Base-by-base conservation (phyloP, 2,888 invertebrate species). In the Cryptocephalus moraei region DNA sequence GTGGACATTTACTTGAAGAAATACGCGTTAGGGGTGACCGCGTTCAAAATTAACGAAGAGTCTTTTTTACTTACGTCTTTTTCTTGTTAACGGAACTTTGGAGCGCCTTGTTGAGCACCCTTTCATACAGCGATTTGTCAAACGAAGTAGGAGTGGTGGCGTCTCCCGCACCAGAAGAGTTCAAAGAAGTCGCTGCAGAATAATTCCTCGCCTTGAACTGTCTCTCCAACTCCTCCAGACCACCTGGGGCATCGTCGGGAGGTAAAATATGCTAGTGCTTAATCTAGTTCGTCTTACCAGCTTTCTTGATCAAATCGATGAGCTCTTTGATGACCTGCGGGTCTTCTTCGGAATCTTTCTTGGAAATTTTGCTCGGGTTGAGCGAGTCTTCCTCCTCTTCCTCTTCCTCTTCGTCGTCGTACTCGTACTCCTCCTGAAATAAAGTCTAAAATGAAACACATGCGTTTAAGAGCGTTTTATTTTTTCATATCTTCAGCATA, bases 181-280 rank as follows among this genome's bases (percentile, higher is more conserved):
- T 36, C 36, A 11, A 2, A 4, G n/a, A 4, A 4, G 22, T 22
- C 22, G 75, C 42, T 69, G 72, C 1, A 69, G 77, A 32, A 14
- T 41, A 41, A 10, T 43, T 49, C 48, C 52, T 55, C 8, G 47
- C 33, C 31, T 52, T 70, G 11, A 90, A 68, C 51, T 89, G 88
- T 61, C 85, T 90, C 66, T 91, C 91, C 11, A 91, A 66, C 62
- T 91, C 86, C 62, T 91, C 91, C 1, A 91, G 80, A 11, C 91
- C 91, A 54, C 86, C 85, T 84, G 57, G n/a, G 56, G 49, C 22
- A 6, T 22, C 22, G 6, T 22, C 22, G 6, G 22, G 22, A 22
- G 22, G 2, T 22, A 4, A 22, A 22, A 22, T 22, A n/a, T n/a
- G n/a, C n/a, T 22, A 22, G 22, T n/a, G n/a, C 22, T 22, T 22